These are phyloP conservation scores for Perca flavescens DNA, from an alignment of 2,113 vertebrate genomes.

Conservation along the genomic window DNA sequence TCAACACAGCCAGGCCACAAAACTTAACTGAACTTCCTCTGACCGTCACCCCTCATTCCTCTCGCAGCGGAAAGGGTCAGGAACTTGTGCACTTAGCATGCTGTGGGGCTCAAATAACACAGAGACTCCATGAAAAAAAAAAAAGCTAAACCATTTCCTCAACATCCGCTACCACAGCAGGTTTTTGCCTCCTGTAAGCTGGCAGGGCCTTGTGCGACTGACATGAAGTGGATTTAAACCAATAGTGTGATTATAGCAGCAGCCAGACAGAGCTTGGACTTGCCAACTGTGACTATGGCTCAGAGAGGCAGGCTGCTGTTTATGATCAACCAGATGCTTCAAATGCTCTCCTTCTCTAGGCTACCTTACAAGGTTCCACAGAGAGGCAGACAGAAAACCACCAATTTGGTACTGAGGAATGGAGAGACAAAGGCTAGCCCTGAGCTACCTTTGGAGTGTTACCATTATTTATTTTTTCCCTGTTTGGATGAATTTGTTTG, in stretches of 20 bases:
- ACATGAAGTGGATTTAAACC: constrained; percentile 65
- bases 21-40: constrained; percentile 56
- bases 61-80: constrained; percentile 52
- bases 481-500: constrained; percentile 46
- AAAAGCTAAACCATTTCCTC: constrained; percentile 62
- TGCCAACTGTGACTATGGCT: constrained; percentile 52
- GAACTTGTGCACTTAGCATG: constrained; percentile 6
- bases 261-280: constrained; percentile 45
- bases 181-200: constrained; percentile 61
- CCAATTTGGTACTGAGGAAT: constrained; percentile 61
- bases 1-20: constrained; percentile 1
- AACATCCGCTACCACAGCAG: constrained; percentile 71
- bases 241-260: constrained; percentile 52
- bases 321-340: constrained; percentile 48
- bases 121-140: constrained; percentile 34
- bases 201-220: constrained; percentile 41
- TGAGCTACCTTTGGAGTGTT: constrained; percentile 44
- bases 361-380: constrained; percentile 47
- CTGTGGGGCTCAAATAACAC: constrained; percentile 47
- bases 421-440: constrained; percentile 38
- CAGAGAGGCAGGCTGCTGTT: constrained; percentile 42
- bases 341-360: constrained; percentile 34
- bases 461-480: constrained; percentile 10
- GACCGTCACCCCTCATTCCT: constrained; percentile 38
- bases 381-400: constrained; percentile 38